Base-by-base conservation (phyloP, 2,113 vertebrate species). In the Nothocercus nigrocapillus region DNA sequence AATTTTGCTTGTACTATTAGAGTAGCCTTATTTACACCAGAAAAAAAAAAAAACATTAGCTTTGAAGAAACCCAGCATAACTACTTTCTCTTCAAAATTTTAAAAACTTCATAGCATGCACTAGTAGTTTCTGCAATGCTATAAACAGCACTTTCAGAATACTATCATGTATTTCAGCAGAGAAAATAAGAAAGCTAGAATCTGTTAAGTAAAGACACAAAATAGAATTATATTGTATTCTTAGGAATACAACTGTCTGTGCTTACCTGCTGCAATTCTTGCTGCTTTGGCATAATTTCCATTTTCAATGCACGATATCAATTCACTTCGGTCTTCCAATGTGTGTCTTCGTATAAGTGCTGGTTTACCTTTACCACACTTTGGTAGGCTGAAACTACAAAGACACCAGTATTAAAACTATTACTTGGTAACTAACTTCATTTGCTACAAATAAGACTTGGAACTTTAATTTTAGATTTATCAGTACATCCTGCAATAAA, bases 241-340 rank as follows among this genome's bases (percentile, higher is more conserved):
- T 40, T 68, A 70, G 89, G 94, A 96, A 89, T 5, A 72, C 25
- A 78, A 69, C 67, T 59, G 62, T 77, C 77, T 77, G 45, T 91
- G 84, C 83, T 97, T 97, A 99, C 99, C 99, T 10, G 99, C 99
- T 40, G 99, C 99, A 49, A 99, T 99, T 83, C 99, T 97, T 91
- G 99, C 99, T 8, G 99, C 99, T 98, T 99, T 99, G 93, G 99
- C 99, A 69, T 99, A 99, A 96, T 99, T 99, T 54, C 99, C 99
- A 3, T 98, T 99, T 98, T 99, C 99, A 40, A 99, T 99, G 84
- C 99, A 99, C 61, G 99, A 99, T 75, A 99, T 99, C 56, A 99
- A 97, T 90, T 99, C 98, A 56, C 98, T 99, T 96, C 99, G 98
- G 97, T 99, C 99, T 70, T 99, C 99, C 94, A 99, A 98, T 18